Evolutionary conservation across 2,113 vertebrate species (phyloP).

Genomic region (Eupsittula cactorum): DNA sequence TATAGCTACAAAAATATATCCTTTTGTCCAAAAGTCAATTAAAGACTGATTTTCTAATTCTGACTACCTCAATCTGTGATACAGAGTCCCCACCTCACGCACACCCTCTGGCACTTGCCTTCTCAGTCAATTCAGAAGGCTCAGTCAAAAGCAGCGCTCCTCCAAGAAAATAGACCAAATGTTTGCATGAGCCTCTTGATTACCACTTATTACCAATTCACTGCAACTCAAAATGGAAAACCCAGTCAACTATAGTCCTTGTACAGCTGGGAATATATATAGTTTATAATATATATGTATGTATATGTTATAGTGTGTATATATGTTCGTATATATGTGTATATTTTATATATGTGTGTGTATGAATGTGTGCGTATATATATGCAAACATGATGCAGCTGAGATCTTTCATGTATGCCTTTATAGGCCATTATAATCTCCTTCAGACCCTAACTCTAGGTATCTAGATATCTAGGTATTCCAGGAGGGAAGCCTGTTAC

Average conservation of each 20-base stretch:
- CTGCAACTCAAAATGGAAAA: neutral
- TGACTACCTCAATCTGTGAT: neutral
- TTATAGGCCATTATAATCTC: neutral
- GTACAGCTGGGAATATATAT: neutral
- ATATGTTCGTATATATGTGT: neutral
- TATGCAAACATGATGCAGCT: neutral
- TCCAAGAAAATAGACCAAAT: neutral
- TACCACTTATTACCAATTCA: neutral
- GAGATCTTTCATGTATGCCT: neutral
- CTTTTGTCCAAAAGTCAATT: neutral
- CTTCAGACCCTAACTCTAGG: neutral
- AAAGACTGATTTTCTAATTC: neutral
- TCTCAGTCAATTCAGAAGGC: neutral
- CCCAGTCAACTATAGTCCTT: neutral
- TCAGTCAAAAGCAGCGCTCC: neutral
- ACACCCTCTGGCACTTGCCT: fast-evolving
- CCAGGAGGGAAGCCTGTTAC: neutral
- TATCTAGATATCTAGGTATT: neutral
- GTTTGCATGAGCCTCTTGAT: neutral
- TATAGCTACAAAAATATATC: neutral
- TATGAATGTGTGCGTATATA: fast-evolving
- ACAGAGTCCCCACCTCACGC: neutral
- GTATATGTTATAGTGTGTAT: fast-evolving
- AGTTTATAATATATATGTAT: neutral
- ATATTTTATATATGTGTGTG: neutral